Conservation (phyloP, 2,797 vertebrate genomes). For the Perdix hodgsoniae region DNA sequence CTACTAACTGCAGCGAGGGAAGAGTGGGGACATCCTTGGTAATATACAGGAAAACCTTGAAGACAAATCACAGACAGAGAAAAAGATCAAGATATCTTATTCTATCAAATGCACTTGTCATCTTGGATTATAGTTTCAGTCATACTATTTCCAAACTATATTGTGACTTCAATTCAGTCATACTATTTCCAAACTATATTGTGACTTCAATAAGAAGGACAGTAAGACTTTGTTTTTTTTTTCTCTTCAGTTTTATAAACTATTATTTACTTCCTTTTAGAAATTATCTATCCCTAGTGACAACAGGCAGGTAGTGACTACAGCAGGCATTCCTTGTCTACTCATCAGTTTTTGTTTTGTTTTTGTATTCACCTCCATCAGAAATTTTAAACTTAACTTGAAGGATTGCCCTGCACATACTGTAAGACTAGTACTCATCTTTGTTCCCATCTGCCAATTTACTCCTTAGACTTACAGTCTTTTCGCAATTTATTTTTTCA, state of each 20-base stretch:
- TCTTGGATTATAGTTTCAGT: neutral
- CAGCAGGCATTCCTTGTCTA: neutral
- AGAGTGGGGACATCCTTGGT: accelerated
- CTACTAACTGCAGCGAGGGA: neutral
- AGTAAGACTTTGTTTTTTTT: neutral
- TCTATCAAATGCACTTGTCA: neutral
- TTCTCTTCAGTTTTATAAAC: neutral
- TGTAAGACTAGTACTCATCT: neutral
- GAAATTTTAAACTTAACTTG: neutral
- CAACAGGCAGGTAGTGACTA: neutral
- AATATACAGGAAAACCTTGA: neutral
- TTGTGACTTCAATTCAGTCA: neutral
- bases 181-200: neutral
- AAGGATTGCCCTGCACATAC: neutral
- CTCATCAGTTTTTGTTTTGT: neutral
- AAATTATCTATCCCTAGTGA: neutral
- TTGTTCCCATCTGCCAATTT: neutral
- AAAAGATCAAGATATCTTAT: neutral
- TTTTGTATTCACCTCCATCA: neutral
- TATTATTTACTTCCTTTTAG: neutral
- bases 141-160: neutral
- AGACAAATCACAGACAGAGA: neutral
- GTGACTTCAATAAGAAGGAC: neutral
- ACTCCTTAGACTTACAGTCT: neutral
- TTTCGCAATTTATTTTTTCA: neutral